A percentile compares a stretch with the other conserved stretches of the same genome.
These are phyloP conservation scores for Rhynchonycteris naso DNA, from an alignment of 2,797 vertebrate species.

Conservation along the genomic window DNA sequence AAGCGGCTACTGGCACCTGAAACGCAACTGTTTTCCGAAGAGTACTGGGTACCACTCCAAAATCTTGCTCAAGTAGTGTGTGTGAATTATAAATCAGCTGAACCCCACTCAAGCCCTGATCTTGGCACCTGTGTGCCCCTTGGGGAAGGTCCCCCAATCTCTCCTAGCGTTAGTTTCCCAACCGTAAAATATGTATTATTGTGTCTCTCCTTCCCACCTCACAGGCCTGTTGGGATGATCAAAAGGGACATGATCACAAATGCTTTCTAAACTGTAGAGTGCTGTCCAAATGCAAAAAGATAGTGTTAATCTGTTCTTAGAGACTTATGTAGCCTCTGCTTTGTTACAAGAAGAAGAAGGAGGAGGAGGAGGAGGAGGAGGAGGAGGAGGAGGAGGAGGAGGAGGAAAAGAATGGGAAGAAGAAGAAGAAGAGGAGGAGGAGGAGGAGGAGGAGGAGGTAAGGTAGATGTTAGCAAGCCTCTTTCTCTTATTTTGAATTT, in stretches of 20 bases:
- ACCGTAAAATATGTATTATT: not conserved
- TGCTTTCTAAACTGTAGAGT: not conserved
- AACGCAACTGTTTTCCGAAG: constrained; percentile 1
- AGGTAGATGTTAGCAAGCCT: not conserved
- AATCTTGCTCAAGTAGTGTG: not conserved
- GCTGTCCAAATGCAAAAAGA: not conserved
- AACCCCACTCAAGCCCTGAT: not conserved
- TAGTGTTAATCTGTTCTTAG: not conserved
- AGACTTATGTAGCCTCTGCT: not conserved
- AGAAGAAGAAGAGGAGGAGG: no score
- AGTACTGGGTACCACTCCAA: not conserved
- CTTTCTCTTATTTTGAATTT: constrained; percentile 17
- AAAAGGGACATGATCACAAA: not conserved
- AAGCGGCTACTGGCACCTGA: not conserved
- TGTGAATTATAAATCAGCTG: not conserved
- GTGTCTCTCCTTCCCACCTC: not conserved
- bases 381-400: no score
- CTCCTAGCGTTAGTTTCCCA: not conserved
- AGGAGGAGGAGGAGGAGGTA: no score
- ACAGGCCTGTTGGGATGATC: not conserved
- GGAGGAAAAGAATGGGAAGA: no score
- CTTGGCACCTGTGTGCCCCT: not conserved
- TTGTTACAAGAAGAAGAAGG: no score
- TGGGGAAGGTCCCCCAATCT: not conserved
- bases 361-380: no score